Conservation (phyloP, 2,797 vertebrate genomes). For the Myiotriccus ornatus region DNA sequence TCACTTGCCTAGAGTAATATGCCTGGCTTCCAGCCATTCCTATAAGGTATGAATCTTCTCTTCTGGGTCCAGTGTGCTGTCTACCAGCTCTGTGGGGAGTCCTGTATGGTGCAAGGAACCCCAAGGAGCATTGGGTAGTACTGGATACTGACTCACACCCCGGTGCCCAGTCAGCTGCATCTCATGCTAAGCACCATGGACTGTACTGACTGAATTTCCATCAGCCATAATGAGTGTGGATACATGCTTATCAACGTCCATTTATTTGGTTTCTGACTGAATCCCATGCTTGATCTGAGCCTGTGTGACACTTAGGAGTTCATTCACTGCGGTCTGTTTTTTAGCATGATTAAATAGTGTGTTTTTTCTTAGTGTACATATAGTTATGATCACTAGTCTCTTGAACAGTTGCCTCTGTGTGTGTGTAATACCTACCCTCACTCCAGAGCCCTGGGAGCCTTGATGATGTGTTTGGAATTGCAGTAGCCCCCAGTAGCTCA, state of each 20-base stretch:
- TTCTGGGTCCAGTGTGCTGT: background rate
- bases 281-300: background rate
- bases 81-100: background rate
- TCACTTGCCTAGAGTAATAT: background rate
- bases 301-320: background rate
- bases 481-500: accelerated
- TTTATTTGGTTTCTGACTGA: background rate
- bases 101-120: accelerated
- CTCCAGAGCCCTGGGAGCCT: background rate
- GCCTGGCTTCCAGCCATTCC: background rate
- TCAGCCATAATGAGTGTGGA: too few species aligned
- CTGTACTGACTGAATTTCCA: background rate
- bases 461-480: background rate
- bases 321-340: background rate
- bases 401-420: background rate
- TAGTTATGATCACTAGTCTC: background rate
- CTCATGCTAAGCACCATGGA: background rate
- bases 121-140: background rate
- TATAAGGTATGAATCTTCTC: background rate
- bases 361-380: background rate
- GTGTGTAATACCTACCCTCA: background rate
- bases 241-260: background rate
- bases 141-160: background rate
- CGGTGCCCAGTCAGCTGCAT: background rate
- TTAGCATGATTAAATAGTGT: background rate